Base-by-base conservation (phyloP, 1,140 invertebrate species). In the Drosophila nasuta region DNA sequence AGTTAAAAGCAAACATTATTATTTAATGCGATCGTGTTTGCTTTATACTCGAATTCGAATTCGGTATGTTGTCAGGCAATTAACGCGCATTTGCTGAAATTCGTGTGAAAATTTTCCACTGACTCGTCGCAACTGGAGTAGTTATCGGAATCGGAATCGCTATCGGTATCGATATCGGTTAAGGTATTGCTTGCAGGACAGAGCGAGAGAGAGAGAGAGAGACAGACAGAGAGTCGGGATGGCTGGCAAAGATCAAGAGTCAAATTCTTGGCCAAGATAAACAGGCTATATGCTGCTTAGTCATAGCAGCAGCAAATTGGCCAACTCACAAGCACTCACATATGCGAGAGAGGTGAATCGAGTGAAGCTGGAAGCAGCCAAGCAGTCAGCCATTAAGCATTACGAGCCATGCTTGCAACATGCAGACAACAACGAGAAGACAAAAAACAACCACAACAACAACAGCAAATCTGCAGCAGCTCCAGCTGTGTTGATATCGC, bases 21-120 rank as follows among this genome's bases (percentile, higher is more conserved):
- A 71, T 82, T 76, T 54, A 59, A 70, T 75, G 25, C 25, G 49
- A 30, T n/a, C 56, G 64, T 56, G 49, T 75, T 79, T 33, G 48
- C 28, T 43, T 51, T 51, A 69, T 77, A 72, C 52, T 76, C 54
- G 41, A 43, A 5, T 43, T 43, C 41, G 35, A 10, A 11, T 41
- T 41, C 38, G 38, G 38, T 85, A 81, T 86, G 81, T 86, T 79
- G 71, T 86, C 78, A 79, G 86, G 54, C 79, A 87, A 87, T 87
- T 87, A 88, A 88, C 82, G 79, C 30, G 48, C 52, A 62, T 79
- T 79, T 76, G 83, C 73, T 74, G 82, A 87, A 80, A 74, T 87
- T 87, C 80, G 79, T 87, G 79, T 88, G 79, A 82, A 87, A 87
- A 88, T 77, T 82, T 87, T 87, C 82, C 82, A 87, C 80, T 75